phyloP scores from a whole-genome alignment of 2,888 invertebrate genomes.

The Caenorhabditis doughertyi region DNA sequence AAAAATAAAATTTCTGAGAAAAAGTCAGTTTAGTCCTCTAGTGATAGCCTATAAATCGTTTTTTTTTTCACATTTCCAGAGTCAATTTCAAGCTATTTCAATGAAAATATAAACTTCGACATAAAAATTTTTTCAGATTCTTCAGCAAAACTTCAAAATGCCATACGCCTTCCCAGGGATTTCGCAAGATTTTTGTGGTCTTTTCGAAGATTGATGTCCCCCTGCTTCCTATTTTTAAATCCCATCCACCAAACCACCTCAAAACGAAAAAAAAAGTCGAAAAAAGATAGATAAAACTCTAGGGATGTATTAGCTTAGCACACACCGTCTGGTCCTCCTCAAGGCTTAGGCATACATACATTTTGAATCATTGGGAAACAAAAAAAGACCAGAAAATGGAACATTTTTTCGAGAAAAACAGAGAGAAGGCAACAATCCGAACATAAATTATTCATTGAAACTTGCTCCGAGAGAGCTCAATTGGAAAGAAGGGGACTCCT shows the following conservation, averaged over 20 bases:
- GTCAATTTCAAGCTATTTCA: too few relatives aligned
- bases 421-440: slow-evolving; percentile 20
- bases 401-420: slow-evolving; percentile 5
- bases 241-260: slow-evolving; percentile 21
- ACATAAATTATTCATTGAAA: slow-evolving; percentile 43
- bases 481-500: background rate
- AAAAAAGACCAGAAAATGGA: background rate
- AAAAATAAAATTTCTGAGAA: too few relatives aligned
- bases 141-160: too few relatives aligned
- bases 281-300: slow-evolving; percentile 8
- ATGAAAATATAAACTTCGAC: too few relatives aligned
- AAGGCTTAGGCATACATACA: too few relatives aligned
- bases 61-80: too few relatives aligned
- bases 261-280: background rate
- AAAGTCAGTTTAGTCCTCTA: too few relatives aligned
- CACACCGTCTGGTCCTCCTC: background rate
- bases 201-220: slow-evolving; percentile 21
- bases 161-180: too few relatives aligned
- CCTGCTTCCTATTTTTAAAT: background rate
- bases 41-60: too few relatives aligned
- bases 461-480: background rate
- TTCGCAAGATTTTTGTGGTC: background rate
- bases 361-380: slow-evolving; percentile 33
- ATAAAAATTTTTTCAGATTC: too few relatives aligned
- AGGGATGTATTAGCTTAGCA: background rate